phyloP scores from a whole-genome alignment of 2,797 vertebrate genomes.

The Uromys caudimaculatus region DNA sequence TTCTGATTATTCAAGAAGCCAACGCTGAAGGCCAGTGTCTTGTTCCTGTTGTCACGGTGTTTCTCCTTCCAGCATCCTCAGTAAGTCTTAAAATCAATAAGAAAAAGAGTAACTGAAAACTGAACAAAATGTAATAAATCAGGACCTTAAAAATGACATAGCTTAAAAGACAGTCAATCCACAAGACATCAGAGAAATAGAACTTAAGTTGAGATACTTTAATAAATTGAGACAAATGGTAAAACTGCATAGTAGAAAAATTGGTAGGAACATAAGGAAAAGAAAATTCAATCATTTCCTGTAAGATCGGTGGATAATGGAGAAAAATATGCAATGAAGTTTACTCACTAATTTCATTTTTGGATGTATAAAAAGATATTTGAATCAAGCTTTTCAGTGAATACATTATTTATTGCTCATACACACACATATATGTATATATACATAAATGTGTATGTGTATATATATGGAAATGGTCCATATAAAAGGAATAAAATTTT shows the following conservation, averaged over 20 bases:
- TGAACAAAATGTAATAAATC: background rate
- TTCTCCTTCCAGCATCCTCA: background rate
- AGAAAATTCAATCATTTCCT: background rate
- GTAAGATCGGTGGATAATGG: background rate
- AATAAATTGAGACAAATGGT: background rate
- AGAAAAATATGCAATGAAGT: background rate
- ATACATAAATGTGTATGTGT: background rate
- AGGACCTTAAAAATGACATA: background rate
- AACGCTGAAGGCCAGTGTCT: constrained; percentile 13
- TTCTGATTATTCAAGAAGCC: constrained; percentile 90
- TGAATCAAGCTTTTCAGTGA: background rate
- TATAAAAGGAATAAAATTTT: background rate
- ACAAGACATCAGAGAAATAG: constrained; percentile 18
- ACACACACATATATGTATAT: no score
- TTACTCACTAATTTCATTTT: constrained; percentile 1
- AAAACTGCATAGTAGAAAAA: constrained; percentile 14
- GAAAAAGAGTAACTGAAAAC: constrained; percentile 8
- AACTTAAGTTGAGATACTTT: background rate
- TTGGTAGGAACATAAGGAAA: constrained; percentile 1
- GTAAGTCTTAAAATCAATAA: background rate
- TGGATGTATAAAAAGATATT: background rate
- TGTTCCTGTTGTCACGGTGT: background rate
- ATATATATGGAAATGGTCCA: background rate
- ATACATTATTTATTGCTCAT: constrained; percentile 25
- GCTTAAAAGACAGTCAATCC: background rate